Evolutionary conservation across 2,888 invertebrate genomes (phyloP).

Genomic region (Automeris io): DNA sequence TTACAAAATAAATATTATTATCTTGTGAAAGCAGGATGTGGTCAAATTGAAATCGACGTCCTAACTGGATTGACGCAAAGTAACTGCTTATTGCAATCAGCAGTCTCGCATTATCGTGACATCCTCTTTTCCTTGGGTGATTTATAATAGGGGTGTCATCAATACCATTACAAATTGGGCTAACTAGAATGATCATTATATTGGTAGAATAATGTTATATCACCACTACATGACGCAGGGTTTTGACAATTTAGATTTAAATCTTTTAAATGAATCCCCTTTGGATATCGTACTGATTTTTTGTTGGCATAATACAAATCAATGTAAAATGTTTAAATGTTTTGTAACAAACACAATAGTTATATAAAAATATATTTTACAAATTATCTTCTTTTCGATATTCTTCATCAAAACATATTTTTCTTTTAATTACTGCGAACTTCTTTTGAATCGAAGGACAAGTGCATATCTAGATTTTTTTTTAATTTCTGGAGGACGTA

Average conservation of each 20-base stretch:
- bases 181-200: not conserved
- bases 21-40: conserved; percentile 69
- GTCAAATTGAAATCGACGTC: conserved; percentile 71
- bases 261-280: no score
- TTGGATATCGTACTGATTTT: no score
- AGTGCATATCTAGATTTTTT: no score
- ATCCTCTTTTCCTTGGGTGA: conserved; percentile 51
- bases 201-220: not conserved
- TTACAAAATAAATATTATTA: conserved; percentile 38
- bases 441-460: no score
- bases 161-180: not conserved
- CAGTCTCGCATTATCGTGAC: conserved; percentile 53
- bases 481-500: no score
- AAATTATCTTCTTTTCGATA: no score
- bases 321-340: no score
- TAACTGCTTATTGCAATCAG: conserved; percentile 70
- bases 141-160: conserved; percentile 30
- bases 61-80: conserved; percentile 61
- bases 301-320: no score
- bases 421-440: no score
- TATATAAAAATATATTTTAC: no score
- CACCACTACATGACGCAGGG: not conserved
- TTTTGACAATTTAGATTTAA: not conserved
- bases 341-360: no score
- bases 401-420: no score